These are phyloP conservation scores for Sebastes reedi DNA, from an alignment of 2,797 vertebrate genomes.

Conservation along the genomic window DNA sequence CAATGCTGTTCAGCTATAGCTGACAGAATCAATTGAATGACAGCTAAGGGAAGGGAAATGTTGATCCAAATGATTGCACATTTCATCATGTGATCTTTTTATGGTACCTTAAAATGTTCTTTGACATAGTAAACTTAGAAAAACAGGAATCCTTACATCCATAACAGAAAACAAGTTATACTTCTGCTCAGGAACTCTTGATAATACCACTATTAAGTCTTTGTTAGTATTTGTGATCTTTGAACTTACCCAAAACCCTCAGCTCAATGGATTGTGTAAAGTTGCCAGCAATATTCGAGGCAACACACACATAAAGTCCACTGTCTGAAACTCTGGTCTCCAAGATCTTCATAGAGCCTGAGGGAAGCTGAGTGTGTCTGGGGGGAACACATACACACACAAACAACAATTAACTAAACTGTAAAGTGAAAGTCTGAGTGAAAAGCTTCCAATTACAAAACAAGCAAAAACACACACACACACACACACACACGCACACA, in stretches of 20 bases:
- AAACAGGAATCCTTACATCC: background rate
- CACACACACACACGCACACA: background rate
- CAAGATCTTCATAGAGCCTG: constrained; percentile 93
- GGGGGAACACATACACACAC: constrained; percentile 50
- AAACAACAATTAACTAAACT: background rate
- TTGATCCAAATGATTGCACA: background rate
- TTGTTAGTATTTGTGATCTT: background rate
- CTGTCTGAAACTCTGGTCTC: constrained; percentile 88
- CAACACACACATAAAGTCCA: constrained; percentile 92
- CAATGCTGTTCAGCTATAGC: background rate
- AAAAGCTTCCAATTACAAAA: background rate
- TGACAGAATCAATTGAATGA: background rate
- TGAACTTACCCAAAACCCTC: constrained; percentile 87
- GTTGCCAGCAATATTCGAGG: constrained; percentile 97
- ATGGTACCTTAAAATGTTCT: background rate
- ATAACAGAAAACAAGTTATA: background rate
- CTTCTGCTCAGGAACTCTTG: background rate
- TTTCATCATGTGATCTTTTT: background rate
- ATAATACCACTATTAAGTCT: background rate
- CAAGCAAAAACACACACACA: background rate
- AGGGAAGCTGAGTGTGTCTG: constrained; percentile 91
- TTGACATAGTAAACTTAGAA: background rate
- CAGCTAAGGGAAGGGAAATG: background rate
- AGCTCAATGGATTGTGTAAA: constrained; percentile 88
- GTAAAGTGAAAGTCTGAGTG: background rate